Evolutionary conservation across 2,888 invertebrate genomes (phyloP).

Genomic region (Dolichomitus sp.): DNA sequence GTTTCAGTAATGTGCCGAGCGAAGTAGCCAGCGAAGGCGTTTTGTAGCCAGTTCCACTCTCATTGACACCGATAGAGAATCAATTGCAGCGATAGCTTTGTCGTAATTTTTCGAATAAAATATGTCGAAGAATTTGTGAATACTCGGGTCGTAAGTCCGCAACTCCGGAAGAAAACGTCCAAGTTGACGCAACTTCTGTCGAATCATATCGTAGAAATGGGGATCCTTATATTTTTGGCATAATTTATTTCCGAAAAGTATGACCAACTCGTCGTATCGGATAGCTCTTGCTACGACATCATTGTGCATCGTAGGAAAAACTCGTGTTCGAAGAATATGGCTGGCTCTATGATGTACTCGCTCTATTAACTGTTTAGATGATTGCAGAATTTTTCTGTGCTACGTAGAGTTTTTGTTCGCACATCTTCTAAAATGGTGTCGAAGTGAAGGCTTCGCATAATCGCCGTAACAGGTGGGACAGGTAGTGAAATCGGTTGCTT

Average conservation of each 20-base stretch:
- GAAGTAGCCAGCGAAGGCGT: constrained; percentile 59
- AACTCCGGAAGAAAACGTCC: constrained; percentile 58
- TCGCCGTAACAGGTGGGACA: constrained; percentile 49
- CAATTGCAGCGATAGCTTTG: constrained; percentile 44
- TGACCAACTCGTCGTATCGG: constrained; percentile 58
- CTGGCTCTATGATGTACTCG: constrained; percentile 47
- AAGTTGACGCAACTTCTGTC: constrained; percentile 54
- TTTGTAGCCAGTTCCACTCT: constrained; percentile 38
- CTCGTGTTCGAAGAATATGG: constrained; percentile 33
- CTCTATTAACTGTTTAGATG: constrained; percentile 31
- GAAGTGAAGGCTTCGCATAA: constrained; percentile 46
- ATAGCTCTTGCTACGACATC: constrained; percentile 39
- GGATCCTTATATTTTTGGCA: constrained; percentile 59
- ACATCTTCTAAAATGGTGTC: constrained; percentile 51
- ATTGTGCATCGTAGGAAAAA: constrained; percentile 56
- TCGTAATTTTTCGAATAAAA: constrained; percentile 25
- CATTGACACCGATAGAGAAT: constrained; percentile 50
- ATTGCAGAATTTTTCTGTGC: neutral
- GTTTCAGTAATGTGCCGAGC: constrained; percentile 60
- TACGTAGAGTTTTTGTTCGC: constrained; percentile 8
- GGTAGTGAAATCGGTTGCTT: constrained; percentile 51
- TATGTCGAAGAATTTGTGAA: constrained; percentile 46
- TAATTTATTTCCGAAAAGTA: constrained; percentile 60
- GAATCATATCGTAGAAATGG: constrained; percentile 60
- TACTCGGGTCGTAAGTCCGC: neutral